Evolutionary conservation across 2,888 invertebrate species (phyloP).

Genomic region (Leptinotarsa tumamoca): DNA sequence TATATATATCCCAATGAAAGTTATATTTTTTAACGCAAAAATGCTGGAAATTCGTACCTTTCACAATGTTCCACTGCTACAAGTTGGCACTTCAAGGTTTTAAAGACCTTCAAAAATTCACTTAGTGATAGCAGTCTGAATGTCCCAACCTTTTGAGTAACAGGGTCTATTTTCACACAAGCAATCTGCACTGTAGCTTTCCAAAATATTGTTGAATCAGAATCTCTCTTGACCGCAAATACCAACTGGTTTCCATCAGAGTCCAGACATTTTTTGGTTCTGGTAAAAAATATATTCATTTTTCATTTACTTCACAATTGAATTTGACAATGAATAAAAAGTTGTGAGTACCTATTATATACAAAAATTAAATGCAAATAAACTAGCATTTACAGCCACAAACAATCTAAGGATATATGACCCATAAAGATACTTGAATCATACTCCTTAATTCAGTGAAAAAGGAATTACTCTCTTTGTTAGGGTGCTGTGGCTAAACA

Average conservation of each 20-base stretch:
- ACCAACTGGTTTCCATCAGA: slow-evolving; percentile 73
- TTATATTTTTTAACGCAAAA: too few relatives aligned
- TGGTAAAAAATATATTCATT: slow-evolving; percentile 53
- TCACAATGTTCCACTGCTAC: slow-evolving; percentile 60
- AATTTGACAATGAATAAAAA: too few relatives aligned
- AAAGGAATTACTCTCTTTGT: too few relatives aligned
- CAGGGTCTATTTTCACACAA: slow-evolving; percentile 72
- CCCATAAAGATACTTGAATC: too few relatives aligned
- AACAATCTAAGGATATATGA: too few relatives aligned
- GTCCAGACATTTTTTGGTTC: slow-evolving; percentile 73
- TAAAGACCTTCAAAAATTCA: slow-evolving; percentile 75
- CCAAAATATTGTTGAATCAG: slow-evolving; percentile 76
- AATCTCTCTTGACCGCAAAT: slow-evolving; percentile 75
- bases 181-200: slow-evolving; percentile 77
- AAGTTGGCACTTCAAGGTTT: slow-evolving; percentile 69
- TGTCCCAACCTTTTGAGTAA: slow-evolving; percentile 69
- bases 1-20: too few relatives aligned
- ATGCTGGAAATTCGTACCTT: slow-evolving; percentile 43
- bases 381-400: too few relatives aligned
- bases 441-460: too few relatives aligned
- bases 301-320: too few relatives aligned
- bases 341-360: too few relatives aligned
- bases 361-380: too few relatives aligned
- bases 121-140: slow-evolving; percentile 73
- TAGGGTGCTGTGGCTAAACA: too few relatives aligned